Base-by-base conservation (phyloP, 2,888 invertebrate species). In the Synanthedon formicaeformis region DNA sequence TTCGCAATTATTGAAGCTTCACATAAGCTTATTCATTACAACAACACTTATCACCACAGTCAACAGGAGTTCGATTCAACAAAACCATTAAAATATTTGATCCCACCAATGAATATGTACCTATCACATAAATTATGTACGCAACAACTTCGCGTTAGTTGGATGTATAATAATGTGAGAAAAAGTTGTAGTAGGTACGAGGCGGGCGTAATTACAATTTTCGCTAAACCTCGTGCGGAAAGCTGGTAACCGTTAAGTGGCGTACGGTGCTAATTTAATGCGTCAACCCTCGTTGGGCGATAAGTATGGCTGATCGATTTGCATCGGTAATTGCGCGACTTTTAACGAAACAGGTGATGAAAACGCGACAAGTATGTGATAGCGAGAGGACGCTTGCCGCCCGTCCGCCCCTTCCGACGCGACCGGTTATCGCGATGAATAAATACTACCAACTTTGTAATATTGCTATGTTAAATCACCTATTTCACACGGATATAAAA, bases 321-420 rank as follows among this genome's bases (percentile, higher is more conserved):
- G 86, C 87, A 87, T 87, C 79, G 74, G 72, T 86, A 86, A 87
- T 87, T 81, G 81, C 83, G 77, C 85, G 83, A 85, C 82, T 82
- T 84, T 81, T 81, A 81, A 78, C 78, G 67, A 71, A 61, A 72
- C 79, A 83, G 81, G 84, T 84, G 86, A 87, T 85, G 87, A 85
- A 86, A 87, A 81, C 73, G 79, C 83, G 82, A 81, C 84, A 83
- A 83, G 83, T 82, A 75, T 76, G 76, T 77, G 82, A 82, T 84
- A 81, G 78, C 81, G 66, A 73, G 70, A 59, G 58, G 73, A 75
- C 78, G 23, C 75, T 75, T 76, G 77, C 74, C 72, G 56, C 55
- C 56, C 58, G 57, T 58, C 58, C 54, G 27, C 4, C 51, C 53
- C 54, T 51, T 16, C 50, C 56, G 41, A 51, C 48, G 40, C 41